These are phyloP conservation scores for Lasioglossum albipes DNA, from an alignment of 1,140 invertebrate genomes.

Conservation along the genomic window DNA sequence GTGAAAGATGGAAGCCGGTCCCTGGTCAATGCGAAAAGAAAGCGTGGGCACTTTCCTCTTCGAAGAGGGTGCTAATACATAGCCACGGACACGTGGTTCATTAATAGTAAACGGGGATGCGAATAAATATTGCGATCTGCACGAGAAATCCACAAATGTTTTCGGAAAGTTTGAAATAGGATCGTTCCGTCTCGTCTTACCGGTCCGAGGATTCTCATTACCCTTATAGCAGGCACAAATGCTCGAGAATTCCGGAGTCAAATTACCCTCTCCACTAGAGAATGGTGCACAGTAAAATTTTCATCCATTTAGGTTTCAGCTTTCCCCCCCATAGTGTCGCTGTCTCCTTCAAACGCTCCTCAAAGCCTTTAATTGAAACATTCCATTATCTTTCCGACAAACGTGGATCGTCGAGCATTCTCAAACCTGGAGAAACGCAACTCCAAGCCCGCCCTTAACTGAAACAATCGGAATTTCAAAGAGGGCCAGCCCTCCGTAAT, in stretches of 20 bases:
- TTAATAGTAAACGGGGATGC: constrained; percentile 1
- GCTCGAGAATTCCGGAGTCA: constrained; percentile 67
- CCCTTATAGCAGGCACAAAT: constrained; percentile 58
- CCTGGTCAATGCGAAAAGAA: constrained; percentile 33
- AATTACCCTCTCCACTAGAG: constrained; percentile 67
- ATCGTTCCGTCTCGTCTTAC: constrained; percentile 55
- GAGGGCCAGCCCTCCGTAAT: not conserved
- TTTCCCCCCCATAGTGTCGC: no score
- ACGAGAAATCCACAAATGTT: no score
- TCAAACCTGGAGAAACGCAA: no score
- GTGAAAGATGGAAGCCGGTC: constrained; percentile 30
- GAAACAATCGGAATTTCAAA: no score
- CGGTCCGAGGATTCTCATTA: constrained; percentile 56
- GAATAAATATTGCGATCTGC: not conserved
- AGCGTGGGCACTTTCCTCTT: constrained; percentile 3
- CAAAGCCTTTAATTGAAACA: no score
- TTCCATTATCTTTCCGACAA: no score
- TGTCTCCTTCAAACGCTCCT: no score
- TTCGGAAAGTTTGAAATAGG: not conserved
- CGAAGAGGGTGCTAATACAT: not conserved
- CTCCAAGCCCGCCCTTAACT: no score
- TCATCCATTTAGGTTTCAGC: no score
- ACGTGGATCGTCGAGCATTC: no score
- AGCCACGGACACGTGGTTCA: not conserved
- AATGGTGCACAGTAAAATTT: not conserved